phyloP scores from a whole-genome alignment of 1,140 invertebrate genomes.

The Diploscapter pachys region DNA sequence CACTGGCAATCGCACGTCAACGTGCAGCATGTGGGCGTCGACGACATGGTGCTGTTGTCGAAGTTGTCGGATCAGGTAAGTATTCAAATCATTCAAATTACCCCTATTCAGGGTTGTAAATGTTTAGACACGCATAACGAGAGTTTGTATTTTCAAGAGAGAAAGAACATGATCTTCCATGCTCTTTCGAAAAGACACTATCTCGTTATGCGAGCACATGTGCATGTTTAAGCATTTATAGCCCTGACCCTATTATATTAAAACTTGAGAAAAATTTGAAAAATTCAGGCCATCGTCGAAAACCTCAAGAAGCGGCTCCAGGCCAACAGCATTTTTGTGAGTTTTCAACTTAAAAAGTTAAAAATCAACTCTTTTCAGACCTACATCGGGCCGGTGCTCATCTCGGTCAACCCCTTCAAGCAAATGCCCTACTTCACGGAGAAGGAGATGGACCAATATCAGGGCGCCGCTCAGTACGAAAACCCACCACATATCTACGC shows the following conservation, averaged over 20 bases:
- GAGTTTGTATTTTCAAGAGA: too few species aligned
- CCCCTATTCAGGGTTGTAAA: too few species aligned
- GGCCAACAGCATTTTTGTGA: conserved; percentile 75
- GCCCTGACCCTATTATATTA: too few species aligned
- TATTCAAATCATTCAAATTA: too few species aligned
- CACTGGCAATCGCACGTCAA: conserved; percentile 74
- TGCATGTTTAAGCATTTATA: too few species aligned
- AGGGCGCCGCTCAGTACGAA: conserved; percentile 74
- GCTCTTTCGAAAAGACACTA: too few species aligned
- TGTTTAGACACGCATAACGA: too few species aligned
- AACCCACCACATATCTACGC: conserved; percentile 76
- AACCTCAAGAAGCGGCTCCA: conserved; percentile 74
- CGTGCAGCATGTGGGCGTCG: conserved; percentile 73
- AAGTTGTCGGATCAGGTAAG: conserved; percentile 59
- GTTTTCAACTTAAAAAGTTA: conserved; percentile 46
- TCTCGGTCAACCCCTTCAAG: conserved; percentile 77
- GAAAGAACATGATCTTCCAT: too few species aligned
- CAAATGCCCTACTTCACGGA: conserved; percentile 73
- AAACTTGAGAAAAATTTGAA: too few species aligned
- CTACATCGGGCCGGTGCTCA: conserved; percentile 76
- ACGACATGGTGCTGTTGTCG: conserved; percentile 77
- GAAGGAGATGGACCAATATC: conserved; percentile 72
- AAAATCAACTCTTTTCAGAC: conserved; percentile 64
- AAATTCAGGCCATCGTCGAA: conserved; percentile 67
- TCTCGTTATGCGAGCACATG: too few species aligned